These are phyloP conservation scores for Phenganax subtilis DNA, from an alignment of 92 coral and sea anemone species.

Conservation along the genomic window DNA sequence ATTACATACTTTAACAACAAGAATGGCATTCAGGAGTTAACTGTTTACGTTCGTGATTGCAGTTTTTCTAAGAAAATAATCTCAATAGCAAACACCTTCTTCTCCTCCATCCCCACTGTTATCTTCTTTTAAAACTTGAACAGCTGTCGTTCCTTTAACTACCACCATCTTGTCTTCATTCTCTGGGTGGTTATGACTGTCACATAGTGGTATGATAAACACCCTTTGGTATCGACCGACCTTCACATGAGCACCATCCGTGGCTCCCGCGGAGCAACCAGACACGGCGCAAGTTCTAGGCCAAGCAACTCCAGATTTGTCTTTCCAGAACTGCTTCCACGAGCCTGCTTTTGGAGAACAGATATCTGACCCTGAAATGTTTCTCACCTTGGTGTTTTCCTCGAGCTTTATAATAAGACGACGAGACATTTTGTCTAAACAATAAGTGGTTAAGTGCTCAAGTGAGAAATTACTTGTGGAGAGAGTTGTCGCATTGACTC, in stretches of 20 bases:
- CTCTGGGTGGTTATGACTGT: not conserved
- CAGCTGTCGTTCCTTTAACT: not conserved
- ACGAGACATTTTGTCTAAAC: too few species aligned
- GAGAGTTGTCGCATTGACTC: too few species aligned
- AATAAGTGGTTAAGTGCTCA: too few species aligned
- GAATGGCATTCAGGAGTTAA: too few species aligned
- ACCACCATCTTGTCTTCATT: constrained; percentile 1
- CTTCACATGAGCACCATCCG: constrained; percentile 11
- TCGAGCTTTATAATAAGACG: too few species aligned
- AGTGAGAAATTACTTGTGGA: too few species aligned
- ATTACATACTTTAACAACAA: too few species aligned
- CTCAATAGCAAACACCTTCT: too few species aligned
- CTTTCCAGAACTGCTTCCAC: constrained; percentile 1
- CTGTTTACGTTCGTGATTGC: too few species aligned
- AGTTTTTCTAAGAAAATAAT: too few species aligned
- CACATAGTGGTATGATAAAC: constrained; percentile 8
- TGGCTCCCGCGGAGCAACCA: not conserved
- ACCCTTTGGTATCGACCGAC: not conserved
- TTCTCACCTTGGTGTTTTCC: too few species aligned
- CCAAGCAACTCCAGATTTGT: not conserved
- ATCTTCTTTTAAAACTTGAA: not conserved
- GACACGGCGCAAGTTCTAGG: not conserved
- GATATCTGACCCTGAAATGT: not conserved
- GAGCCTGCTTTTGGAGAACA: constrained; percentile 5
- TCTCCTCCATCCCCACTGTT: not conserved